Conservation (phyloP, 2,888 invertebrate species). For the Beris chalybata region DNA sequence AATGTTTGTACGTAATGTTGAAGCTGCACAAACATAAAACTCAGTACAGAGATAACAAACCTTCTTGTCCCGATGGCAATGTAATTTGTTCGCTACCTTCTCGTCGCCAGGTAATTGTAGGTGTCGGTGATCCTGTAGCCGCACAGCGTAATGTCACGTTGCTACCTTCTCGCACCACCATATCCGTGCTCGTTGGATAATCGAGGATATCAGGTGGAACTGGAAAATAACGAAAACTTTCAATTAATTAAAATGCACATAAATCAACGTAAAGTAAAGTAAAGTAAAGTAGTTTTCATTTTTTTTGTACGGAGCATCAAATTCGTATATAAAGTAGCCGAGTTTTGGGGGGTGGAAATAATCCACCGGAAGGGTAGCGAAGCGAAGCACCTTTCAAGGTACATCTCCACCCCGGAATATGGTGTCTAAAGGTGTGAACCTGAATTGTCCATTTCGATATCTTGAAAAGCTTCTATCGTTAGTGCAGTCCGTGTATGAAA, state of each 20-base stretch:
- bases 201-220: conserved; percentile 86
- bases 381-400: no score
- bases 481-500: no score
- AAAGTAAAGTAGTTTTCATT: conserved; percentile 3
- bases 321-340: no score
- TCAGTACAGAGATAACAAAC: conserved; percentile 54
- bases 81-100: conserved; percentile 78
- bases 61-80: conserved; percentile 68
- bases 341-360: no score
- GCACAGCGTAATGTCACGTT: conserved; percentile 84
- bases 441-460: no score
- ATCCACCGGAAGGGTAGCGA: no score
- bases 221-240: conserved; percentile 47
- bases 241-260: conserved; percentile 26
- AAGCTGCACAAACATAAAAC: no score
- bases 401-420: no score
- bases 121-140: conserved; percentile 85
- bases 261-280: conserved; percentile 20
- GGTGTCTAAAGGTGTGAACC: no score
- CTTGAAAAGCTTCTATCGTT: no score
- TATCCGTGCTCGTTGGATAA: conserved; percentile 80
- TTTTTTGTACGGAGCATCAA: no score
- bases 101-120: conserved; percentile 84
- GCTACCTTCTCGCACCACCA: conserved; percentile 83
- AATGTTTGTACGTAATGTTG: no score